Evolutionary conservation across 2,888 invertebrate species (phyloP), one percentile per base, ranked within the genome.

Genomic region (Tiphia femorata): DNA sequence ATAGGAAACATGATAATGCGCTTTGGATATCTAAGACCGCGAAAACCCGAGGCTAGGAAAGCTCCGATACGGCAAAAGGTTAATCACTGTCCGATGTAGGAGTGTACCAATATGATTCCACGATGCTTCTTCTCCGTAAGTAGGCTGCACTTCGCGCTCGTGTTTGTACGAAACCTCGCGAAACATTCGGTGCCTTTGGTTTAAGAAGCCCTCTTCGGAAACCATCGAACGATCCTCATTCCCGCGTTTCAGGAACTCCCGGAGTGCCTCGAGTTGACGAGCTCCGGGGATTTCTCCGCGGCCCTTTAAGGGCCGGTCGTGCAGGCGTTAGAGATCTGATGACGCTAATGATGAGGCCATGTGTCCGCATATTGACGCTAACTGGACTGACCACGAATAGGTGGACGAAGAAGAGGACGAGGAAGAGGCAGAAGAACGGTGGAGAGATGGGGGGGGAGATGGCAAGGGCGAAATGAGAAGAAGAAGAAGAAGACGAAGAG

Each of bases 341-440:
- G 78, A 76, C 72, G 71, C 75, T 78, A 78, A 78, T 78, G 78
- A 78, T 75, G 75, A 64, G 67, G 66, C 66, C 64, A 67, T 77
- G 75, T 75, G 78, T 76, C 77, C 69, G 70, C 67, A 58, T 71
- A 76, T 78, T 75, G 78, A 75, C 76, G 73, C 73, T 76, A 70
- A 70, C 70, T 78, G 74, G 77, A 72, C 74, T 62, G 62, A 65
- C 58, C 55, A 40, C 62, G 67, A 56, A 51, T 51, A 48, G 55
- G 70, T 47, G 58, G 63, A 63, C 14, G 23, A 29, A 27, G 57
- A 29, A 20, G n/a, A 20, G 40, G 49, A 12, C 19, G 42, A 30
- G 25, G 47, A 53, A 49, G 48, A 46, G 49, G 48, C 47, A 38
- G 44, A 42, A 56, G 46, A 41, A 38, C 5, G 25, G 8, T 25